Base-by-base conservation (phyloP, 1,140 invertebrate genomes). In the Ephestia elutella region DNA sequence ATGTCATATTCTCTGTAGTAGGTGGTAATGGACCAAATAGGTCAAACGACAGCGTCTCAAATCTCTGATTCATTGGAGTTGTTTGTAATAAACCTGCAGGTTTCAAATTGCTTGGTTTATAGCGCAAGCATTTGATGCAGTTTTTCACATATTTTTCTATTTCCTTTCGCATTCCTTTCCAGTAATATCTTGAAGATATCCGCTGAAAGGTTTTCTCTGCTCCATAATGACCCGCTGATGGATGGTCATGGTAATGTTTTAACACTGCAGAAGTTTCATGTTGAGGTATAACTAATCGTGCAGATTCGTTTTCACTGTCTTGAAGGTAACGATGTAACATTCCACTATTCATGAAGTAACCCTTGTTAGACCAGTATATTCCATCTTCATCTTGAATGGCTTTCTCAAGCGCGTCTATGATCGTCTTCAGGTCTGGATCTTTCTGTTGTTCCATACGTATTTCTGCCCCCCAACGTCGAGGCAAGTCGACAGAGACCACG, bases 191-290 rank as follows among this genome's bases (percentile, higher is more conserved):
- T 18, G 9, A 10, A 11, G 53, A 3, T 7, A 80, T 73, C 9
- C 70, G 56, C n/a, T 59, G n/a, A 11, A 54, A 30, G 3, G 75
- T 83, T 11, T 63, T 59, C 19, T 77, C 72, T 0, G 65, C 51
- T 11, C 78, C 82, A 53, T 74, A 72, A 62, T 82, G 74, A 9
- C 78, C 80, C 10, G 74, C 73, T 0, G 54, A 62, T 0, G 72
- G 63, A 2, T 61, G 65, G 44, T 80, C 63, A 59, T 80, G 75
- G 55, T 59, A 71, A 19, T 69, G 57, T 5, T 56, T 2, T 21
- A 68, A 58, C 44, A 71, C 61, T 49, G 18, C 60, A 13, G 5
- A 18, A 5, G 13, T 11, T 50, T 57, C 55, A 13, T 57, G 54
- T 28, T 49, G 4, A 5, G 63, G 63, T 1, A 60, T 18, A 8